phyloP scores from a whole-genome alignment of 2,113 vertebrate genomes.

The Ceuthmochares aereus region DNA sequence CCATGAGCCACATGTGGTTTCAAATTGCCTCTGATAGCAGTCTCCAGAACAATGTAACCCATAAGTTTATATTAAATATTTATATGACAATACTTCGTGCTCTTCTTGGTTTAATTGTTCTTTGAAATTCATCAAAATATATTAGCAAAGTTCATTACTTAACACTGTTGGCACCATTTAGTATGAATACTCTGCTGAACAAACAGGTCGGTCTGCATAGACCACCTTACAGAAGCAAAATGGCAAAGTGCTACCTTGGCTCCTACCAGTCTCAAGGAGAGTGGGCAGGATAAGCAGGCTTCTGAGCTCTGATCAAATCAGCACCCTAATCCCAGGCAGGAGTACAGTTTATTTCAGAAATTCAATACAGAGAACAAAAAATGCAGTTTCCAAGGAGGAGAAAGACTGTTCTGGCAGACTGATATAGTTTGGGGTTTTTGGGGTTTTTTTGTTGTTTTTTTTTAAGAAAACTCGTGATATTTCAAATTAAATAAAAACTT shows the following conservation, averaged over 20 bases:
- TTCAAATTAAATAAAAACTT: neutral
- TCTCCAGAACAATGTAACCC: conserved; percentile 63
- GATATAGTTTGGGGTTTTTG: neutral
- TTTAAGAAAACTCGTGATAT: neutral
- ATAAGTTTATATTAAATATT: conserved; percentile 78
- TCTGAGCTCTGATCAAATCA: neutral
- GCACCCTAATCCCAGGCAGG: neutral
- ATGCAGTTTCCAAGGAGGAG: neutral
- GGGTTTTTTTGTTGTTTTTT: too few relatives aligned
- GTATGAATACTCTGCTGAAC: neutral
- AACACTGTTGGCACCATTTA: neutral
- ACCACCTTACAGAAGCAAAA: neutral
- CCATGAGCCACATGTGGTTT: conserved; percentile 48
- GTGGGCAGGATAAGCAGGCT: accelerated
- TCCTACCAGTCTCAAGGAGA: neutral
- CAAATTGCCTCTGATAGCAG: conserved; percentile 65
- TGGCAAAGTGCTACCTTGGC: neutral
- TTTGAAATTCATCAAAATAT: conserved; percentile 40
- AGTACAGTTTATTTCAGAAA: neutral
- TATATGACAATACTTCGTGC: conserved; percentile 46
- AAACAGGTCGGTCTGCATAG: neutral
- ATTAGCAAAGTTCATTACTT: conserved; percentile 40
- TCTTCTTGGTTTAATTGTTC: conserved; percentile 19
- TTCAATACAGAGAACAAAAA: neutral
- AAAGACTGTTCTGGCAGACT: neutral